Base-by-base conservation (phyloP, 2,888 invertebrate species). In the Bimastos eiseni region DNA sequence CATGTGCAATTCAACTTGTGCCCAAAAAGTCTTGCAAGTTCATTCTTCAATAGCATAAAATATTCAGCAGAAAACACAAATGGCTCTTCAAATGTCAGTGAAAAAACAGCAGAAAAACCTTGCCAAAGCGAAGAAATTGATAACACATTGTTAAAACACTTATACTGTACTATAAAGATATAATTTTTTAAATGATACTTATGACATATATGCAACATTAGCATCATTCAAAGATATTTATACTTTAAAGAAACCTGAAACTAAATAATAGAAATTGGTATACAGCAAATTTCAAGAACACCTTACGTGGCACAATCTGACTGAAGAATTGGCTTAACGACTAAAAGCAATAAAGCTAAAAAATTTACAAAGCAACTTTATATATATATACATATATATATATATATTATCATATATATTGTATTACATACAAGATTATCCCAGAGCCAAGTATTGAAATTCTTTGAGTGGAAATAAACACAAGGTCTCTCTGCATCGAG, bases 291-390 rank as follows among this genome's bases (percentile, higher is more conserved):
- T 30, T 70, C 30, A 70, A 70, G n/a, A 30, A 30, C n/a, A 70
- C 70, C 8, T n/a, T 70, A 8, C 17, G 30, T 70, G 70, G n/a
- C 70, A n/a, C 70, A 70, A n/a, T 70, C 13, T 70, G 70, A 70
- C 70, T 70, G 17, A 70, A 8, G 70, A n/a, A 70, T n/a, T 70
- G 70, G 70, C 70, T 70, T 70, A n/a, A n/a, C 17, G 70, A 70
- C 70, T 70, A 70, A 70, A 70, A n/a, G 49, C 49, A 49, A 49
- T 8, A 70, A 70, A 70, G 70, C 70, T 4, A 70, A 70, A 70
- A n/a, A 70, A n/a, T 70, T 70, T n/a, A 70, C 70, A 70, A n/a
- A 70, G 70, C 70, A 70, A n/a, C n/a, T n/a, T n/a, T n/a, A n/a
- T n/a, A n/a, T n/a, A n/a, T n/a, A n/a, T n/a, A n/a, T n/a, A n/a